Evolutionary conservation across 2,888 invertebrate genomes (phyloP).

Genomic region (Achlya flavicornis): DNA sequence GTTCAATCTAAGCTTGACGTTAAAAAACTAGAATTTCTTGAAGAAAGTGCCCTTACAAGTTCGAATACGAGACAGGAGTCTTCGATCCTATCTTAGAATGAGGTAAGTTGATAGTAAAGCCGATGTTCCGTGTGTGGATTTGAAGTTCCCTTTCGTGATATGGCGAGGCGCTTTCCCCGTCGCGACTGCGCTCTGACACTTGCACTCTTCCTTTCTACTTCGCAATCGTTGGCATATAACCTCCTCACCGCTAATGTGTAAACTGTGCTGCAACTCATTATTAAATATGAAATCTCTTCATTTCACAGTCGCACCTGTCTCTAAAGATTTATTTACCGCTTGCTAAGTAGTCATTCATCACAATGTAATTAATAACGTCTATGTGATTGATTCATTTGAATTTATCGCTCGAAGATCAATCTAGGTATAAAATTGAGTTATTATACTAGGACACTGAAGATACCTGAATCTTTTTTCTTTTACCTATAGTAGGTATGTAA

Average conservation of each 20-base stretch:
- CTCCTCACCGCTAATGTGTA: conserved; percentile 22
- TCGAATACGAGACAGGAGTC: conserved; percentile 34
- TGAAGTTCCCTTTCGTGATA: conserved; percentile 79
- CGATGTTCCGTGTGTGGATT: conserved; percentile 63
- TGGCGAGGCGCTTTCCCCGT: conserved; percentile 76
- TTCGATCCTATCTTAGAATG: conserved; percentile 62
- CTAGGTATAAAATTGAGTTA: not conserved
- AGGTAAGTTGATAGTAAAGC: conserved; percentile 61
- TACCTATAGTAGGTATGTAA: conserved; percentile 10
- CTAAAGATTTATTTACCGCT: not conserved
- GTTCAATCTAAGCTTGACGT: conserved; percentile 40
- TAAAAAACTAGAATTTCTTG: conserved; percentile 64
- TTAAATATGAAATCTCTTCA: not conserved
- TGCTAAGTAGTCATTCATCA: not conserved
- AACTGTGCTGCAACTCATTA: conserved; percentile 7
- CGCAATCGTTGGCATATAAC: conserved; percentile 49
- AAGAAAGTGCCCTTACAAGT: conserved; percentile 74
- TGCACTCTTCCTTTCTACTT: conserved; percentile 81
- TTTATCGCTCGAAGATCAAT: not conserved
- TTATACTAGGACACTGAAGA: not conserved
- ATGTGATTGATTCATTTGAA: not conserved
- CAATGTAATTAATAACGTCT: not conserved
- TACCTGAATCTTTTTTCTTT: not conserved
- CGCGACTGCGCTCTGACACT: conserved; percentile 72
- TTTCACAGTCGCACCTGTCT: not conserved